phyloP scores from a whole-genome alignment of 2,888 invertebrate genomes.

The Macaria notata region DNA sequence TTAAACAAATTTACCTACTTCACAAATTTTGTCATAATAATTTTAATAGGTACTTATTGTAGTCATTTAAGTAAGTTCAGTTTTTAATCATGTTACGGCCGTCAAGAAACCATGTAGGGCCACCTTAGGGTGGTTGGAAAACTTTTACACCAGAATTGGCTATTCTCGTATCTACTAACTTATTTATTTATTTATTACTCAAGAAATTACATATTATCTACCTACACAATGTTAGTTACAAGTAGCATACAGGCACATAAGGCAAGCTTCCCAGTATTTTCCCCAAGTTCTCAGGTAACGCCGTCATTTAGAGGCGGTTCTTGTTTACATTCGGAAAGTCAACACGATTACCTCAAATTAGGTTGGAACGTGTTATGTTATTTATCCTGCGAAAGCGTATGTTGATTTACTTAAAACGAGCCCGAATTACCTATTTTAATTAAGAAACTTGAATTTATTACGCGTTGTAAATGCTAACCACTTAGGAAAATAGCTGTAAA shows the following conservation, averaged over 20 bases:
- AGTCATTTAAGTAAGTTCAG: too few relatives aligned
- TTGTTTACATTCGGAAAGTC: constrained; percentile 67
- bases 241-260: constrained; percentile 11
- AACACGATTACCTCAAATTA: constrained; percentile 78
- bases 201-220: too few relatives aligned
- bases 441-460: constrained; percentile 17
- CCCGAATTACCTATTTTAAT: constrained; percentile 9
- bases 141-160: too few relatives aligned
- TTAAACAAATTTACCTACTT: too few relatives aligned
- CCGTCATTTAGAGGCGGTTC: constrained; percentile 63
- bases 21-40: too few relatives aligned
- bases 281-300: constrained; percentile 45
- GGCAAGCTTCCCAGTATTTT: constrained; percentile 31
- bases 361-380: constrained; percentile 72
- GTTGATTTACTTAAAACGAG: constrained; percentile 18
- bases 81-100: too few relatives aligned
- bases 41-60: too few relatives aligned
- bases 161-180: too few relatives aligned
- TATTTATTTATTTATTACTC: too few relatives aligned
- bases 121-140: too few relatives aligned
- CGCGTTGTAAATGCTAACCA: not conserved
- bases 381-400: constrained; percentile 38
- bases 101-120: too few relatives aligned
- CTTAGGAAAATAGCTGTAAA: not conserved
- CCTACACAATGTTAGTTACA: not conserved